Evolutionary conservation across 2,888 invertebrate genomes (phyloP).

Genomic region (Drosophila picticornis): DNA sequence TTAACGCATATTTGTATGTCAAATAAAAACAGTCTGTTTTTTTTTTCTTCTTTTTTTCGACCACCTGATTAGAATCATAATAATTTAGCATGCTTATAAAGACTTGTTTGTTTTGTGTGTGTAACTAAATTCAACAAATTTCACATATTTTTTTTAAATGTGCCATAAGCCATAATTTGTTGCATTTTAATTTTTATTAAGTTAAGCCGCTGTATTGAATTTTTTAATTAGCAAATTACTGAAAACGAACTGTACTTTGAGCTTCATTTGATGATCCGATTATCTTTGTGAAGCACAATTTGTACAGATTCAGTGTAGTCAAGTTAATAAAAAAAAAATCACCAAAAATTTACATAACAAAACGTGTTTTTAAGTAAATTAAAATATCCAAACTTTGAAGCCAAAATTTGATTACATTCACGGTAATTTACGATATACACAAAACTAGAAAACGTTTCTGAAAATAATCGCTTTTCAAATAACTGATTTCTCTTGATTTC

Average conservation of each 20-base stretch:
- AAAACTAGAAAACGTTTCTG: background rate
- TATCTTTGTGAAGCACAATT: background rate
- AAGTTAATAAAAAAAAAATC: background rate
- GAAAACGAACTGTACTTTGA: slow-evolving; percentile 1
- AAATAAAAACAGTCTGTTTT: slow-evolving; percentile 47
- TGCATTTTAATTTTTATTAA: background rate
- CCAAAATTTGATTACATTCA: background rate
- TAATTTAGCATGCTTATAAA: slow-evolving; percentile 9
- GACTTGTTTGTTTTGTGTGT: slow-evolving; percentile 3
- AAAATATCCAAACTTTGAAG: background rate
- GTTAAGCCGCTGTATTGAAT: background rate
- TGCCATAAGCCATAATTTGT: background rate
- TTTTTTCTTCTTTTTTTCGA: slow-evolving; percentile 7
- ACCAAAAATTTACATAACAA: background rate
- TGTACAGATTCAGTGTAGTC: background rate
- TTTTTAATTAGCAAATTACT: background rate
- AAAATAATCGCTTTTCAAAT: slow-evolving; percentile 19
- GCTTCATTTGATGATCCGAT: background rate
- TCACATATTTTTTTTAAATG: background rate
- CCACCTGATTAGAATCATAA: slow-evolving; percentile 30
- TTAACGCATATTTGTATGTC: slow-evolving; percentile 56
- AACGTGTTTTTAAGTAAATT: slow-evolving; percentile 6
- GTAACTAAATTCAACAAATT: slow-evolving; percentile 1
- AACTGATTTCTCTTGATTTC: slow-evolving; percentile 5
- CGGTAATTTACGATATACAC: background rate